Percentiles rank a stretch among this genome's conserved stretches.
phyloP scores from a whole-genome alignment of 2,888 invertebrate genomes.

The Myopa testacea region DNA sequence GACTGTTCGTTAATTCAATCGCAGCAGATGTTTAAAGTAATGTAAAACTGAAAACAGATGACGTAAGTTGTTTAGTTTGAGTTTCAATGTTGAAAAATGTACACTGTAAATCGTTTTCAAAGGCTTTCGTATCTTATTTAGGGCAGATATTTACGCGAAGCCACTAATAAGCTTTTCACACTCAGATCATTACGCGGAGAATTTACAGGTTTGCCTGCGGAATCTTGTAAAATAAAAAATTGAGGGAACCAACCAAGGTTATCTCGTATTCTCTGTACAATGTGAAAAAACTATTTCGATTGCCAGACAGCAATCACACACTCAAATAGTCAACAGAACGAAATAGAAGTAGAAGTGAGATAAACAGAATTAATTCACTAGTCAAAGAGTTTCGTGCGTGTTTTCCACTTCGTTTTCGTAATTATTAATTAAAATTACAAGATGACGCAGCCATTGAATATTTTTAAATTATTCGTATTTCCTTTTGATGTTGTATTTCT shows the following conservation, averaged over 20 bases:
- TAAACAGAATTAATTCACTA: conserved; percentile 43
- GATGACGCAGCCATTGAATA: conserved; percentile 47
- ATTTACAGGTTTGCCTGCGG: conserved; percentile 10
- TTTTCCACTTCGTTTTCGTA: conserved; percentile 34
- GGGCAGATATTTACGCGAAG: conserved; percentile 38
- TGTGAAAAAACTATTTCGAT: conserved; percentile 25
- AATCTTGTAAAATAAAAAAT: conserved; percentile 19
- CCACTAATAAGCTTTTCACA: conserved; percentile 19
- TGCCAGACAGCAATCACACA: conserved; percentile 23
- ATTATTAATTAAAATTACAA: conserved; percentile 48
- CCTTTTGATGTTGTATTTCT: conserved; percentile 44
- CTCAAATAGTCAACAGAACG: neutral
- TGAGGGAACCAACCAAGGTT: conserved; percentile 46
- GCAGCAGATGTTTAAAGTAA: conserved; percentile 44
- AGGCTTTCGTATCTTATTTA: conserved; percentile 25
- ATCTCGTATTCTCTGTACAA: conserved; percentile 43
- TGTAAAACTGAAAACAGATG: conserved; percentile 42
- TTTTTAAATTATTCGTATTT: conserved; percentile 40
- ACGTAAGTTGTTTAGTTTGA: conserved; percentile 44
- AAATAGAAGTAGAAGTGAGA: conserved; percentile 28
- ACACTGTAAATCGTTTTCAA: conserved; percentile 20
- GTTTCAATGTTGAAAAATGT: conserved; percentile 30
- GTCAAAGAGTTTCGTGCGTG: conserved; percentile 34
- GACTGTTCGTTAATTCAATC: conserved; percentile 11
- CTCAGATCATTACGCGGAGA: conserved; percentile 14